Evolutionary conservation across 2,888 invertebrate species (phyloP), one percentile per base, ranked within the genome.

Genomic region (Stictocephala bisonia): DNA sequence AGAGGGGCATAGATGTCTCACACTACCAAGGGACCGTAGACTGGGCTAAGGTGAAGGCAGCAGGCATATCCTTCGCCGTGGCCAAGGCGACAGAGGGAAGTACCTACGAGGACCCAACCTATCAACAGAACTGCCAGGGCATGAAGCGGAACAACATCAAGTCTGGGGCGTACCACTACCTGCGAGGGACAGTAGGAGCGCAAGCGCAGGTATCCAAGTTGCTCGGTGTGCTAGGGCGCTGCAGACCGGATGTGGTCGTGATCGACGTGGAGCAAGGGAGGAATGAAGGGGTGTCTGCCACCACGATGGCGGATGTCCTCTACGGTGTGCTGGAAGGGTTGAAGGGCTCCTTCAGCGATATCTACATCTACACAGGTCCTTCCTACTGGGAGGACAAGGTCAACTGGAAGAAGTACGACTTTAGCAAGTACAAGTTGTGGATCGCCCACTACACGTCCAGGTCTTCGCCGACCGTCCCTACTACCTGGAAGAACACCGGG

Each of bases 111-210:
- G 56, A 58, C 31, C 2, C n/a, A n/a, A 58, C 27, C 6, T 58
- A 31, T 31, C 3, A 7, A 11, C 9, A 2, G 11, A 58, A 58
- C 56, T 58, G 27, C 26, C n/a, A 15, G 2, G 56, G 31, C 9
- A 58, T 58, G 2, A 29, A 31, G 18, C 2, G 2, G 1, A 3
- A 31, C 31, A 31, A 31, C 1, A 58, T 58, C 3, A 3, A 31
- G 18, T n/a, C 31, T 18, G 56, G 56, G n/a, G 56, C 56, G 15
- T 58, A 58, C 56, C 56, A 58, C 56, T 58, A 58, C 56, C 31
- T 58, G 15, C 18, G 18, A n/a, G 56, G 29, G 2, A 13, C 18
- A 11, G 13, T n/a, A 24, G n/a, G 26, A 6, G 27, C 15, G 26
- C 4, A 27, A 7, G 26, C 3, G 1, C 60, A 60, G 22, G 60